A percentile compares a stretch with the other conserved stretches of the same genome.
phyloP scores from a whole-genome alignment of 1,140 invertebrate genomes.

The Hyposmocoma kahamanoa region DNA sequence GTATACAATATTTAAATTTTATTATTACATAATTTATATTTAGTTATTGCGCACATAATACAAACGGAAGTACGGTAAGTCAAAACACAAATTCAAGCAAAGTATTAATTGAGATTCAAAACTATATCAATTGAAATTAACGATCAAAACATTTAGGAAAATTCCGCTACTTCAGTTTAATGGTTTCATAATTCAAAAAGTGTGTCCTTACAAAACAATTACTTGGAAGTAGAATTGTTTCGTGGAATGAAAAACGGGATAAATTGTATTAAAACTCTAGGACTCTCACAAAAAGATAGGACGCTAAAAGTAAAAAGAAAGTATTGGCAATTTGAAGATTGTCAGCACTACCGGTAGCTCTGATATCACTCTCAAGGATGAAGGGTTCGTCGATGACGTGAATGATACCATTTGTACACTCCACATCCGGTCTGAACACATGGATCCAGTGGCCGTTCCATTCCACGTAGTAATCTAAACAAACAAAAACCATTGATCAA shows the following conservation, averaged over 20 bases:
- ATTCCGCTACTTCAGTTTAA: no score
- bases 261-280: constrained; percentile 46
- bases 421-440: constrained; percentile 90
- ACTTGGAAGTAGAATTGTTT: no score
- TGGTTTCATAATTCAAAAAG: no score
- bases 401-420: constrained; percentile 94
- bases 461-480: constrained; percentile 85
- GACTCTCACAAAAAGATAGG: constrained; percentile 43
- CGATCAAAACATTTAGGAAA: no score
- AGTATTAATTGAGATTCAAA: no score
- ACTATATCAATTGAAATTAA: no score
- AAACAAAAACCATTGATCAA: no score
- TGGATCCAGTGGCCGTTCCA: constrained; percentile 88
- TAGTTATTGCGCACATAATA: no score
- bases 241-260: no score
- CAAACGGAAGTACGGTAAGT: no score
- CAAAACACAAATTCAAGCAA: no score
- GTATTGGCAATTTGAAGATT: constrained; percentile 27
- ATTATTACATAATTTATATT: not conserved
- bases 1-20: not conserved
- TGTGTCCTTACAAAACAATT: no score
- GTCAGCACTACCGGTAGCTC: constrained; percentile 75
- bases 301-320: constrained; percentile 35
- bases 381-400: constrained; percentile 92
- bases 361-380: constrained; percentile 87